These are phyloP conservation scores for Dolomedes plantarius DNA, from an alignment of 2,888 invertebrate species.

Conservation along the genomic window DNA sequence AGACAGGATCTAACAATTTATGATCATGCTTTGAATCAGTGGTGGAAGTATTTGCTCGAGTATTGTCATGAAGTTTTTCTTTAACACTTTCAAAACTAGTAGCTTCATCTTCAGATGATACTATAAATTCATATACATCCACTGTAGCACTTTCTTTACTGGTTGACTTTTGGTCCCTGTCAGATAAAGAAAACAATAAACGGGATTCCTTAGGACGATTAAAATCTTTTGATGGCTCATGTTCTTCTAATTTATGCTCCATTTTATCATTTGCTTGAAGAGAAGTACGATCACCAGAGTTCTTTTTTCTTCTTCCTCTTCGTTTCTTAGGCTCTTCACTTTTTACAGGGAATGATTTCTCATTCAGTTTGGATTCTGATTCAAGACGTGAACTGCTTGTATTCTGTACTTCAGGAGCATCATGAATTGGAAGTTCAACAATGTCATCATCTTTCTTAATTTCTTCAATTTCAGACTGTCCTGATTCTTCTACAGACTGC, in stretches of 20 bases:
- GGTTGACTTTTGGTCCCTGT: constrained; percentile 66
- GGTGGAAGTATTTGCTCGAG: constrained; percentile 4
- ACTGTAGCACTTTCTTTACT: constrained; percentile 79
- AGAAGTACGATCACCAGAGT: constrained; percentile 57
- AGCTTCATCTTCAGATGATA: constrained; percentile 84
- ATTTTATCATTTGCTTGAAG: constrained; percentile 29
- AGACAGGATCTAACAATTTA: constrained; percentile 31
- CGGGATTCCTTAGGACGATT: constrained; percentile 66
- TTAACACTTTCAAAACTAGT: constrained; percentile 62
- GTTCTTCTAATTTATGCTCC: constrained; percentile 61
- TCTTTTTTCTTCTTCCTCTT: constrained; percentile 74
- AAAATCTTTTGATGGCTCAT: constrained; percentile 62
- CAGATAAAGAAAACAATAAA: constrained; percentile 46
- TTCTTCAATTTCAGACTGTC: constrained; percentile 33
- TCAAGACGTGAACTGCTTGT: background rate
- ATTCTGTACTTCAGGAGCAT: background rate
- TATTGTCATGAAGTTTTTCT: constrained; percentile 53
- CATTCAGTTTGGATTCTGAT: constrained; percentile 18
- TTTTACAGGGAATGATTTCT: constrained; percentile 18
- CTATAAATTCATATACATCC: constrained; percentile 93
- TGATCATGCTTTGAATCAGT: constrained; percentile 11
- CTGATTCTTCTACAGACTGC: constrained; percentile 22
- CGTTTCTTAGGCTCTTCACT: constrained; percentile 73
- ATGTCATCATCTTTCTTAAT: constrained; percentile 37
- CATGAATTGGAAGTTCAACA: constrained; percentile 22